phyloP scores from a whole-genome alignment of 2,113 vertebrate species.

The Dermatemys mawii region DNA sequence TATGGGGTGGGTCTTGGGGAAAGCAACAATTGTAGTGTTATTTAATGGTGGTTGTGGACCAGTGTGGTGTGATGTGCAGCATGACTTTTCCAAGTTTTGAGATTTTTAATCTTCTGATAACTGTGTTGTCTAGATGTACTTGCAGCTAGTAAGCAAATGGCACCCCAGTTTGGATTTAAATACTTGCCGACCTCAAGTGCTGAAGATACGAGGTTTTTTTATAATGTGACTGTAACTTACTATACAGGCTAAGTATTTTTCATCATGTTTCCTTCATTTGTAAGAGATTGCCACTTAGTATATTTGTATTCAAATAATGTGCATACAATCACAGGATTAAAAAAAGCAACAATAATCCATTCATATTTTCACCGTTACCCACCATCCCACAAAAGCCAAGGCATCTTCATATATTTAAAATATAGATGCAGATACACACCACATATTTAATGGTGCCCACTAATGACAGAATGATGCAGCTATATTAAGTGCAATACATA shows the following conservation, averaged over 20 bases:
- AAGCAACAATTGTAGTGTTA: neutral
- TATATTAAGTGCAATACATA: neutral
- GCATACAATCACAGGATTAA: neutral
- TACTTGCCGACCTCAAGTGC: accelerated
- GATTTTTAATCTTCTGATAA: no score
- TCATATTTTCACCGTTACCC: neutral
- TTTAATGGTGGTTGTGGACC: neutral
- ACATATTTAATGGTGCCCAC: neutral
- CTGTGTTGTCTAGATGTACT: no score
- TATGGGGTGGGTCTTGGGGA: neutral
- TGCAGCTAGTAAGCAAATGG: no score
- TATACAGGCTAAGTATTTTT: no score
- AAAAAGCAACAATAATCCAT: neutral
- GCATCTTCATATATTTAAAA: neutral
- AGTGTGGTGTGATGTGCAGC: neutral
- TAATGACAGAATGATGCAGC: neutral
- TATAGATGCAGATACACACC: neutral
- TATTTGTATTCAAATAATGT: neutral
- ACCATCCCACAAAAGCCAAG: neutral
- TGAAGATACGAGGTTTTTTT: neutral
- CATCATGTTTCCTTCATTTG: neutral
- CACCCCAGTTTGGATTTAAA: neutral
- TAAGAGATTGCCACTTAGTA: neutral
- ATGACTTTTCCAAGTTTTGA: no score
- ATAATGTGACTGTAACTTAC: accelerated